Evolutionary conservation across 1,140 invertebrate genomes (phyloP), one percentile per base, ranked within the genome.

Genomic region (Holcopasites calliopsidis): DNA sequence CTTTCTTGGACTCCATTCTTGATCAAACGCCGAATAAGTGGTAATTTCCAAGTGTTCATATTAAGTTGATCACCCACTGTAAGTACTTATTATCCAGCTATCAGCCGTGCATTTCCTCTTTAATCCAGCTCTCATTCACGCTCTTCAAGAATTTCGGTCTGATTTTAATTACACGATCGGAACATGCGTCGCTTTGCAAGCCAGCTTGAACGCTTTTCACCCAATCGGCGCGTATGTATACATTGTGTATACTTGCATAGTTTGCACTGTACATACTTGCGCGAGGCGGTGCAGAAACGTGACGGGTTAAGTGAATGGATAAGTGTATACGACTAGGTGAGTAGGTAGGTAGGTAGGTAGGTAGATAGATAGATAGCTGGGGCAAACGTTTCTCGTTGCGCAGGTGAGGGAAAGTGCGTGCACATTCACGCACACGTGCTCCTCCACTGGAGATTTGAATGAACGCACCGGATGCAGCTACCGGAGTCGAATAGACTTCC

Each of bases 251-350:
- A 60, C 44, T 31, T 26, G 47, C 57, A 49, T 68, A 64, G 65
- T 44, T 68, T 64, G 73, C 54, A n/a, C n/a, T n/a, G n/a, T 77
- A 28, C 47, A 52, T 58, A 73, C 65, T 50, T 49, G 47, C 31
- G 61, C 66, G 57, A 72, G 78, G 69, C 47, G 49, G 28, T 26
- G 61, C 49, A 68, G 72, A 82, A 82, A 85, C 79, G 76, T 79
- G 79, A 84, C 76, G 76, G 49, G 54, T 78, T 79, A 52, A 61
- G 80, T 73, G 77, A 83, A 75, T 80, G 64, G 73, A 84, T 75
- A 76, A 10, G n/a, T 47, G 55, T 60, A 61, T 55, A 35, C 16
- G 71, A 82, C 79, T 83, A 83, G 82, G 74, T 84, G 75, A 77
- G 66, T 84, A 79, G 82, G 47, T 79, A 70, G 72, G 31, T 82